phyloP scores from a whole-genome alignment of 35 echinoderm and acorn worm genomes.

The Lytechinus variegatus region DNA sequence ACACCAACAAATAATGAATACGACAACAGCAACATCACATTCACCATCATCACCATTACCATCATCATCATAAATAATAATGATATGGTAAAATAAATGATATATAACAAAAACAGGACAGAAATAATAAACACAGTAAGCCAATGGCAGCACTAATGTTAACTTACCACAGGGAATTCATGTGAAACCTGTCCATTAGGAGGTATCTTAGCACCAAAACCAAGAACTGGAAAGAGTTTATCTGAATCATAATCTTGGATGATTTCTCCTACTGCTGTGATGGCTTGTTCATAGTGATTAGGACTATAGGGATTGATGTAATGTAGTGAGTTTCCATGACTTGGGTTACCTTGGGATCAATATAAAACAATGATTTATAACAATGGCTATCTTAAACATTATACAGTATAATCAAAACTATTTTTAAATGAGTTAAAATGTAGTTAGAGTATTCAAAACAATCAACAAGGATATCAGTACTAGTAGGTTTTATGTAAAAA shows the following conservation, averaged over 20 bases:
- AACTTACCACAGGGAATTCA: slow-evolving; percentile 97
- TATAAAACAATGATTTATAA: neutral
- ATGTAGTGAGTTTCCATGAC: slow-evolving; percentile 86
- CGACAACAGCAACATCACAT: too few relatives aligned
- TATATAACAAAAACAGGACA: neutral
- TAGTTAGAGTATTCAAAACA: too few relatives aligned
- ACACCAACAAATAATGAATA: neutral
- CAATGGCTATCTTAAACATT: too few relatives aligned
- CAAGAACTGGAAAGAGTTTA: slow-evolving; percentile 94
- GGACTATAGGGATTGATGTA: slow-evolving; percentile 95
- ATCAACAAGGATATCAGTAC: too few relatives aligned
- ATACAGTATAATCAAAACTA: too few relatives aligned
- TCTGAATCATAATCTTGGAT: slow-evolving; percentile 95
- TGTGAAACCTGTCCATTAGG: slow-evolving; percentile 85
- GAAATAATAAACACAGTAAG: neutral
- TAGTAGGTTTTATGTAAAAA: too few relatives aligned
- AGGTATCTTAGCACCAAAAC: slow-evolving; percentile 96
- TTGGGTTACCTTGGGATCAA: slow-evolving; percentile 71
- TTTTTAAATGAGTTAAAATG: too few relatives aligned
- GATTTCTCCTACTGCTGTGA: slow-evolving; percentile 86
- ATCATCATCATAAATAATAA: too few relatives aligned
- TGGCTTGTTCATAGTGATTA: slow-evolving; percentile 93
- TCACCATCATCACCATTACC: too few relatives aligned
- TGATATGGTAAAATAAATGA: too few relatives aligned
- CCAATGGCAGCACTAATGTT: neutral